These are phyloP conservation scores for Eupithecia centaureata DNA, from an alignment of 2,888 invertebrate genomes.

Conservation along the genomic window DNA sequence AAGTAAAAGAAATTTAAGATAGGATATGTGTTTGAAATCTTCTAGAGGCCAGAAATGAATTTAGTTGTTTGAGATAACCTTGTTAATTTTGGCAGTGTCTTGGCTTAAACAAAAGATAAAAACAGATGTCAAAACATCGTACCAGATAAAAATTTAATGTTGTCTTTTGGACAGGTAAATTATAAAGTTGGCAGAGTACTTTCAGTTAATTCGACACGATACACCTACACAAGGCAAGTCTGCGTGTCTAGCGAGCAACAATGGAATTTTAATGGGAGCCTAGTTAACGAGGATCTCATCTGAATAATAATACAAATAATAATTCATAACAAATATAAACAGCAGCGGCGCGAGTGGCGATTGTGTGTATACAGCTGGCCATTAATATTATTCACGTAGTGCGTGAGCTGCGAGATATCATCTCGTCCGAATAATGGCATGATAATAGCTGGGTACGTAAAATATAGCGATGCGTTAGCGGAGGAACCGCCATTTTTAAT, in stretches of 20 bases:
- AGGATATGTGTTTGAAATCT: too few species aligned
- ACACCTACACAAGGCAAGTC: conserved; percentile 61
- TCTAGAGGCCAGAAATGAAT: too few species aligned
- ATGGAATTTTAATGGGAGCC: conserved; percentile 78
- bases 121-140: background rate
- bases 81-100: background rate
- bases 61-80: background rate
- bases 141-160: conserved; percentile 29
- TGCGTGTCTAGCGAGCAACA: conserved; percentile 66
- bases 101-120: background rate
- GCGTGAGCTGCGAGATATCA: conserved; percentile 54
- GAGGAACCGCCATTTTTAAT: conserved; percentile 55
- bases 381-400: conserved; percentile 57
- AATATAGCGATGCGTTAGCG: conserved; percentile 53
- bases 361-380: conserved; percentile 54
- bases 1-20: background rate
- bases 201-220: conserved; percentile 61
- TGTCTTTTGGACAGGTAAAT: conserved; percentile 33
- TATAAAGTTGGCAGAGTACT: conserved; percentile 42
- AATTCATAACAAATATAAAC: conserved; percentile 73
- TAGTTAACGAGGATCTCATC: conserved; percentile 72
- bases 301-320: conserved; percentile 78
- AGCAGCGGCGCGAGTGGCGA: conserved; percentile 57
- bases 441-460: conserved; percentile 49
- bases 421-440: conserved; percentile 57